phyloP scores from a whole-genome alignment of 92 coral and sea anemone genomes.

The Virgularia gustaviana region DNA sequence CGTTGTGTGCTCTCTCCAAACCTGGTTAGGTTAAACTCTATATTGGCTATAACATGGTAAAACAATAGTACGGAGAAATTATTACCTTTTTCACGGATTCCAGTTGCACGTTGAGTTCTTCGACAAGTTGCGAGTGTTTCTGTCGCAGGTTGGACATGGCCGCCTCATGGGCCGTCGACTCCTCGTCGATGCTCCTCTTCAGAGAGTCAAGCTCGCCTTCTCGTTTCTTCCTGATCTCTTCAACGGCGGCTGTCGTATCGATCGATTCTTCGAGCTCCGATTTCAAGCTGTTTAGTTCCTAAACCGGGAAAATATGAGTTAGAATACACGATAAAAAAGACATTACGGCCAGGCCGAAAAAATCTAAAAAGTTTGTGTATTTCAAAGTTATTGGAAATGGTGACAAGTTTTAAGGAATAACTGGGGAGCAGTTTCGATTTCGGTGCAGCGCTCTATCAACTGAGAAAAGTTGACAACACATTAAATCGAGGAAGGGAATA shows the following conservation, averaged over 20 bases:
- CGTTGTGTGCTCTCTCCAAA: too few species aligned
- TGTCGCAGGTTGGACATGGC: constrained; percentile 86
- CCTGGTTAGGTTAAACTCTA: too few species aligned
- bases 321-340: not conserved
- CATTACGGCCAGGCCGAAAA: too few species aligned
- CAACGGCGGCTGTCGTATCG: constrained; percentile 87
- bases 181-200: constrained; percentile 87
- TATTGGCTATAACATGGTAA: too few species aligned
- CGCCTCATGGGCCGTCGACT: constrained; percentile 75
- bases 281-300: constrained; percentile 93
- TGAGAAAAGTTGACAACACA: too few species aligned
- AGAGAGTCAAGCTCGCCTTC: constrained; percentile 73
- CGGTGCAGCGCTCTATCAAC: too few species aligned
- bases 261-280: constrained; percentile 94
- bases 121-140: constrained; percentile 81
- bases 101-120: constrained; percentile 76
- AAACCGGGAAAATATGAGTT: not conserved
- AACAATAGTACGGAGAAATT: too few species aligned
- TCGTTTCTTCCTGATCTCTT: constrained; percentile 74
- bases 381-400: too few species aligned
- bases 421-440: too few species aligned
- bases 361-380: too few species aligned
- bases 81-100: constrained; percentile 84
- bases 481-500: too few species aligned
- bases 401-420: too few species aligned